Base-by-base conservation (phyloP, 2,888 invertebrate genomes). In the Neocrepidodera transversa region DNA sequence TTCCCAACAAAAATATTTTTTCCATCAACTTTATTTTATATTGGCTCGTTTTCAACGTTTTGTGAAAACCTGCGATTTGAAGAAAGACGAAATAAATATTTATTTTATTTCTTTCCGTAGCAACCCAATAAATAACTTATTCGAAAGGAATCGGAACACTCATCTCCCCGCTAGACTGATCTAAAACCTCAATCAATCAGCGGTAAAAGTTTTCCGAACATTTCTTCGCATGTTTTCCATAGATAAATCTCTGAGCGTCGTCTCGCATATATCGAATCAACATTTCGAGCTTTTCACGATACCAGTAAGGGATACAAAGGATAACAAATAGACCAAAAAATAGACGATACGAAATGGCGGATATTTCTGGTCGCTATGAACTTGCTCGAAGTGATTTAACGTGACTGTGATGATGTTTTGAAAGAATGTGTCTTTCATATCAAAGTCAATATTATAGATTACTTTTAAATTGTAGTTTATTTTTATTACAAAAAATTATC, bases 181-280 rank as follows among this genome's bases (percentile, higher is more conserved):
- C 52, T 43, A 55, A 48, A 55, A 38, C 48, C 55, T 20, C 38
- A 58, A 53, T 58, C 58, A 58, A 58, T 58, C 58, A 58, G 48
- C 53, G 18, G 52, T 40, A 47, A 58, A 48, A 58, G 58, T 47
- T 53, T 30, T 52, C 28, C 47, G 38, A 53, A 58, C 42, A 40
- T 26, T 52, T 48, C 52, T 48, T 53, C 40, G 48, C 53, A 49
- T 53, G 53, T 59, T 59, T 49, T 53, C 48, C 35, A 17, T 32
- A 49, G 42, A 59, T 59, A 59, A 54, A 59, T 53, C 53, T 42
- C 26, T 8, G 35, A 49, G 53, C 48, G 40, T 59, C 53, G 53
- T 35, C 49, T 32, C 53, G 49, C 53, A 59, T 59, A 53, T 52
- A 53, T 58, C 53, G 58, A 58, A 58, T 58, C 35, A 52, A 58